phyloP scores from a whole-genome alignment of 2,113 vertebrate genomes.

The Hoplias malabaricus region DNA sequence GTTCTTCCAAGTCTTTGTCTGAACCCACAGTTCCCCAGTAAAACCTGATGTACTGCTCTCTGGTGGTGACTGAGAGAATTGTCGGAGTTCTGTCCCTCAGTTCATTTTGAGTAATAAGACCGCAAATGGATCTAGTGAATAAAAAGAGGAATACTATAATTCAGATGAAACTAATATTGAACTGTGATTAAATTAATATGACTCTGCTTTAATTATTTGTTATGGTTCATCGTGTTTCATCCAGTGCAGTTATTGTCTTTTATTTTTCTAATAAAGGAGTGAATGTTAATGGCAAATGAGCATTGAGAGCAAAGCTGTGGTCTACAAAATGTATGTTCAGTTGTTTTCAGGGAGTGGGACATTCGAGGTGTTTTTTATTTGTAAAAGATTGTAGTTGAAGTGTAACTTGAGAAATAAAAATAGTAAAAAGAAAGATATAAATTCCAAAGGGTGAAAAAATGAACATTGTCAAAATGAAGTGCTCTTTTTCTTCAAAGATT shows the following conservation, averaged over 20 bases:
- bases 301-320: no score
- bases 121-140: background rate
- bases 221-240: no score
- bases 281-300: no score
- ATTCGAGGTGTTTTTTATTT: background rate
- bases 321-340: no score
- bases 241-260: no score
- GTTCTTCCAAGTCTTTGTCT: no score
- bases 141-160: no score
- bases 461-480: background rate
- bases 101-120: background rate
- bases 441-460: background rate
- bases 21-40: background rate
- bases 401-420: background rate
- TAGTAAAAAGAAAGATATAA: background rate
- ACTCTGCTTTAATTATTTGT: no score
- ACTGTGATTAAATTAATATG: no score
- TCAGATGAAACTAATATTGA: no score
- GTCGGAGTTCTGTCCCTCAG: background rate
- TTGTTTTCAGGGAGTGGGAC: background rate
- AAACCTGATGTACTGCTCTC: background rate
- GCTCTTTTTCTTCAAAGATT: background rate
- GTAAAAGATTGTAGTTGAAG: background rate
- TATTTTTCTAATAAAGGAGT: no score
- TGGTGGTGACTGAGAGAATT: background rate